Conservation (phyloP, 2,888 invertebrate species). For the Lagria hirta region DNA sequence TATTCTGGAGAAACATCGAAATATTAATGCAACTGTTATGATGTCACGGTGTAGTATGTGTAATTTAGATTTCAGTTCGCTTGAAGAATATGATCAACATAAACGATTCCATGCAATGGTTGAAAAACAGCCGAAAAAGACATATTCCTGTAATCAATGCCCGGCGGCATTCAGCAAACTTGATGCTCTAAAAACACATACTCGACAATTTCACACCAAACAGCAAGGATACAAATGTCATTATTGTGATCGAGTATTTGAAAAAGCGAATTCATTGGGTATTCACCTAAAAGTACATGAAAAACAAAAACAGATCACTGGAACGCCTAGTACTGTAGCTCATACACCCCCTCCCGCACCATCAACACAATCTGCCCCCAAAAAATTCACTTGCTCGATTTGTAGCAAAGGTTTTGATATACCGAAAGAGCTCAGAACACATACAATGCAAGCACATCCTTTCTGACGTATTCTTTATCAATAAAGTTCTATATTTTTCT, state of each 20-base stretch:
- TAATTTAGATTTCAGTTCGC: constrained; percentile 62
- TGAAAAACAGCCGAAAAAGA: constrained; percentile 30
- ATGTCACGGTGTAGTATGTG: constrained; percentile 59
- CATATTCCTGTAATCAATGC: constrained; percentile 62
- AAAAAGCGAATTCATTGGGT: constrained; percentile 64
- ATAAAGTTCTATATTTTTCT: too few species aligned
- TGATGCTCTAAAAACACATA: constrained; percentile 65
- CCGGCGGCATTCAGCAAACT: constrained; percentile 64
- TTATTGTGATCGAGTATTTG: constrained; percentile 65
- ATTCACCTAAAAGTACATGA: constrained; percentile 64
- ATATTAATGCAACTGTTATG: constrained; percentile 45
- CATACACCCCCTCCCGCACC: too few species aligned
- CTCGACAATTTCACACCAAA: constrained; percentile 60
- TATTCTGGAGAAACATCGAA: constrained; percentile 49
- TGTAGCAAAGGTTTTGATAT: constrained; percentile 55
- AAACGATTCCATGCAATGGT: constrained; percentile 56
- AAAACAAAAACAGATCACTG: constrained; percentile 51
- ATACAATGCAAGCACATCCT: constrained; percentile 51
- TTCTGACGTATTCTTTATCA: constrained; percentile 42
- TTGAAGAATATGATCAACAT: constrained; percentile 63
- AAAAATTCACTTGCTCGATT: constrained; percentile 58
- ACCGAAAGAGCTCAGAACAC: constrained; percentile 50
- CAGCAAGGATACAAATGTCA: constrained; percentile 60
- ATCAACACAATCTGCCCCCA: too few species aligned
- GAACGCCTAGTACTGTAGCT: constrained; percentile 39